phyloP scores from a whole-genome alignment of 2,113 vertebrate genomes.

The Colistium nudipinnis region DNA sequence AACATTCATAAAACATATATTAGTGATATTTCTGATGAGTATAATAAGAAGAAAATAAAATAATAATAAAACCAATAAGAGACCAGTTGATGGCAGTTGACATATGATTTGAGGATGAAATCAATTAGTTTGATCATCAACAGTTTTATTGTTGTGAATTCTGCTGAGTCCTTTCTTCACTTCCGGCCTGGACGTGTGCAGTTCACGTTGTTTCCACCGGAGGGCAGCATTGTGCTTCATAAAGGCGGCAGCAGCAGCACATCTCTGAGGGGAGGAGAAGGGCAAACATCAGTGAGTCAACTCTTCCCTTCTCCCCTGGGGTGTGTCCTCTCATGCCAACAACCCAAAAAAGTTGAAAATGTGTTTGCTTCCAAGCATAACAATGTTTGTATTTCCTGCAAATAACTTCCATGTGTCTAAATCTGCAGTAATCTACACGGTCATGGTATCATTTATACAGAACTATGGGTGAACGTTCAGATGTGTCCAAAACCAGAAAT shows the following conservation, averaged over 20 bases:
- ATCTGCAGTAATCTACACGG: too few species aligned
- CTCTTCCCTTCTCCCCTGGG: slow-evolving; percentile 50
- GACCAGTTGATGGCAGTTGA: too few species aligned
- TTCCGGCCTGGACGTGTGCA: background rate
- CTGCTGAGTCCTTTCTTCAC: background rate
- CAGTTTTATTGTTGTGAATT: too few species aligned
- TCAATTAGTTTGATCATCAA: too few species aligned
- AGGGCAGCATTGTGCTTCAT: background rate
- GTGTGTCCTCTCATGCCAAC: slow-evolving; percentile 7
- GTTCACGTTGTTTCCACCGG: slow-evolving; percentile 35
- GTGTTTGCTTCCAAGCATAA: too few species aligned
- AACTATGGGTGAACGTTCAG: too few species aligned
- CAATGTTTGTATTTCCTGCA: too few species aligned
- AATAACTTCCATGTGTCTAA: too few species aligned
- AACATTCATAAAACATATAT: background rate
- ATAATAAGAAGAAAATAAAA: background rate
- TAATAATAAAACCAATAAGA: too few species aligned
- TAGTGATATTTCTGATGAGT: background rate
- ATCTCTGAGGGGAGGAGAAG: background rate
- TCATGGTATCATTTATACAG: too few species aligned
- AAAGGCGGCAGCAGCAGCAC: fast-evolving
- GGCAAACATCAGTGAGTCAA: slow-evolving; percentile 61
- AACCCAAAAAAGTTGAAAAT: background rate
- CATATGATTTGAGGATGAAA: too few species aligned
- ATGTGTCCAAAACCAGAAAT: too few species aligned